These are phyloP conservation scores for Pseudomugil tenellus DNA, from an alignment of 2,797 vertebrate genomes.

Conservation along the genomic window DNA sequence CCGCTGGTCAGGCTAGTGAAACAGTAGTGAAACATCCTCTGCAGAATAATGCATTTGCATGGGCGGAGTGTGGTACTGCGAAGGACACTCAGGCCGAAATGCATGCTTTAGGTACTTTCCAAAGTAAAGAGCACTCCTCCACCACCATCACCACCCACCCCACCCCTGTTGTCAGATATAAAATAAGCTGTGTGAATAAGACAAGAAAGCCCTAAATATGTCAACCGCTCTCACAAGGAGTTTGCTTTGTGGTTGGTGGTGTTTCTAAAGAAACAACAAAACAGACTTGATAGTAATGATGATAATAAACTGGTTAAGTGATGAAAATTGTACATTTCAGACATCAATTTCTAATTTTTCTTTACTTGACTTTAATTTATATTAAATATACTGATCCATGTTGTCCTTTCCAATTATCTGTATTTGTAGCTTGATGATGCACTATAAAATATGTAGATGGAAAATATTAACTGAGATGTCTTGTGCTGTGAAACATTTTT, in stretches of 20 bases:
- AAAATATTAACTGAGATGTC: not conserved
- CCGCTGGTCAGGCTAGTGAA: conserved; percentile 44
- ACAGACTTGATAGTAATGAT: not conserved
- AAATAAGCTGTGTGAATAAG: not conserved
- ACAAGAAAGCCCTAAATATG: conserved; percentile 25
- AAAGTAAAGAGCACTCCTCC: conserved; percentile 27
- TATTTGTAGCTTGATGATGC: no score
- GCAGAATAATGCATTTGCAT: conserved; percentile 52
- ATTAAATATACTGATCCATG: no score
- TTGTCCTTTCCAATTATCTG: no score
- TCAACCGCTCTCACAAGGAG: conserved; percentile 7
- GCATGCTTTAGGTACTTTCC: conserved; percentile 77
- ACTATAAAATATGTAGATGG: no score
- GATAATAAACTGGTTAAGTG: not conserved
- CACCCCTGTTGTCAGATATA: conserved; percentile 19
- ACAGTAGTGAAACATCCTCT: conserved; percentile 65
- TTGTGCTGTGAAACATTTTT: not conserved
- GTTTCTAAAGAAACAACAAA: conserved; percentile 5
- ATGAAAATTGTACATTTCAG: not conserved
- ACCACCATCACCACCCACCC: not conserved
- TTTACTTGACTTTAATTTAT: no score
- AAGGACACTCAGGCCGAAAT: conserved; percentile 53
- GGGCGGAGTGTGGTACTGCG: conserved; percentile 53
- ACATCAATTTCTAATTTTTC: no score
- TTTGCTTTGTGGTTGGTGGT: not conserved